Percentiles rank a stretch among this genome's conserved stretches.
Conservation (phyloP, 1,140 invertebrate species). For the Zophobas morio region DNA sequence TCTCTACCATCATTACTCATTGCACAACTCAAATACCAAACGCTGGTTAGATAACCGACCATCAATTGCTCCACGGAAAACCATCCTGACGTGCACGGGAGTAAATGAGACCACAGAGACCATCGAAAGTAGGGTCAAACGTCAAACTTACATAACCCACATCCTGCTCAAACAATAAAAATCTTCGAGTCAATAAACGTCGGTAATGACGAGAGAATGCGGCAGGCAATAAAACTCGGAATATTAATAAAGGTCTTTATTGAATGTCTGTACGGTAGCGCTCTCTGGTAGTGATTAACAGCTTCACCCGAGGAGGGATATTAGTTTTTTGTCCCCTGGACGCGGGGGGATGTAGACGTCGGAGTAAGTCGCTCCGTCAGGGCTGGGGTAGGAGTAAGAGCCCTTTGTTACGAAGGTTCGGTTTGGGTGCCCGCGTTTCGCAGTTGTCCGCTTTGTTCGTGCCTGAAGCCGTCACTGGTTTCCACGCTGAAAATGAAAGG, state of each 20-base stretch:
- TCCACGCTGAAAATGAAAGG: conserved; percentile 60
- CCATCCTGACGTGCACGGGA: background rate
- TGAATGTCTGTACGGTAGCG: background rate
- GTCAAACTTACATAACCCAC: background rate
- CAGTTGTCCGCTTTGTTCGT: conserved; percentile 72
- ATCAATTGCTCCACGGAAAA: too few relatives aligned
- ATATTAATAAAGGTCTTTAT: background rate
- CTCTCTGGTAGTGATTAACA: too few relatives aligned
- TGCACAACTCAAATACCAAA: background rate
- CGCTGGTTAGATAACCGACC: background rate
- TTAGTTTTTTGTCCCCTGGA: too few relatives aligned
- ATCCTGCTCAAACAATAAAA: background rate
- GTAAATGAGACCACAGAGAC: background rate
- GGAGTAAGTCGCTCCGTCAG: conserved; percentile 77
- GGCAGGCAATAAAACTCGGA: background rate
- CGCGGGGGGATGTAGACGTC: conserved; percentile 59
- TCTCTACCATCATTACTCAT: background rate
- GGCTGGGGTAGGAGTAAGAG: conserved; percentile 80
- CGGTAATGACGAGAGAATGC: background rate
- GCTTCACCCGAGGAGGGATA: too few relatives aligned
- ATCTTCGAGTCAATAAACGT: background rate
- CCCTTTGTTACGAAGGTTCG: conserved; percentile 75
- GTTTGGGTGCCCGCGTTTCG: conserved; percentile 73
- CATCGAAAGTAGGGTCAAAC: conserved; percentile 7
- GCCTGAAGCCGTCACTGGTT: conserved; percentile 74